Conservation (phyloP, 2,113 vertebrate genomes). For the Eptesicus fuscus region DNA sequence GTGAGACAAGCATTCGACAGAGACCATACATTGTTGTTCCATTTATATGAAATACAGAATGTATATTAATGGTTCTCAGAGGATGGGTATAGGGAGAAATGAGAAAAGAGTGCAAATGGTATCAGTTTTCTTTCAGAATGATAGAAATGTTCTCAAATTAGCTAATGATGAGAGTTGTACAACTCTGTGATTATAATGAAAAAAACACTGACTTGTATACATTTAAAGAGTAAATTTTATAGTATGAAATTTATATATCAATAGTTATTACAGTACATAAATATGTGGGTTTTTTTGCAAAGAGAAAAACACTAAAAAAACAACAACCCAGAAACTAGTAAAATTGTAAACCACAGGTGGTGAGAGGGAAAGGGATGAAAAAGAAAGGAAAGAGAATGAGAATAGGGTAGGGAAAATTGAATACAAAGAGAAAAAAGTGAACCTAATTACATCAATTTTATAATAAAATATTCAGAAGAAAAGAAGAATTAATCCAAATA, state of each 20-base stretch:
- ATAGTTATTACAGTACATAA: neutral
- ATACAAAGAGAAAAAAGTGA: neutral
- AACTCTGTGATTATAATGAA: neutral
- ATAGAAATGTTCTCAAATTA: neutral
- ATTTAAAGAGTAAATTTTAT: neutral
- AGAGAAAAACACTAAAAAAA: neutral
- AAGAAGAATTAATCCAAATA: neutral
- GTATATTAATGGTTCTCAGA: neutral
- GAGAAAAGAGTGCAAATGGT: neutral
- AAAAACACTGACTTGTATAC: neutral
- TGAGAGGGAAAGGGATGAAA: neutral
- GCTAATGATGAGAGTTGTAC: neutral
- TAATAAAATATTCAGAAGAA: neutral
- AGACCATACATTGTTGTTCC: neutral
- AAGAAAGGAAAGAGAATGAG: neutral
- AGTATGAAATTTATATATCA: neutral
- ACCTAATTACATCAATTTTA: neutral
- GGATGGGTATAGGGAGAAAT: neutral
- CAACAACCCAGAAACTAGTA: neutral
- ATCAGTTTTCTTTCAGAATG: neutral
- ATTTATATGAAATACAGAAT: neutral
- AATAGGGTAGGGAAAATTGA: neutral
- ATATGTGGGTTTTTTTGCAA: neutral
- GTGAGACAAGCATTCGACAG: neutral
- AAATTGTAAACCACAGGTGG: neutral